These are phyloP conservation scores for Litoditis marina DNA, from an alignment of 2,888 invertebrate genomes.

Conservation along the genomic window DNA sequence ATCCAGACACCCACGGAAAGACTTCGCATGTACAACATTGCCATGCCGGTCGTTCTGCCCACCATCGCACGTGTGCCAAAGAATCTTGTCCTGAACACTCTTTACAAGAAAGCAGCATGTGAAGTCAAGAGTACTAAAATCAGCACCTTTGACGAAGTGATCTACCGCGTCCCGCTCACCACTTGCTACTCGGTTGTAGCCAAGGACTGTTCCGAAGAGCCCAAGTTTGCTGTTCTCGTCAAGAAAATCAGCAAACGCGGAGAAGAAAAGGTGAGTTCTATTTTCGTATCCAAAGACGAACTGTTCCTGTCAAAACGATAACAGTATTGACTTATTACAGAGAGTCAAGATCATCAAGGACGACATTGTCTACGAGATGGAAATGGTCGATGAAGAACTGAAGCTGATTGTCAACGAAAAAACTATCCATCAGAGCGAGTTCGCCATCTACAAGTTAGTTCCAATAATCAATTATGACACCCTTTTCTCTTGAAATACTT, in stretches of 20 bases:
- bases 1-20: slow-evolving; percentile 42
- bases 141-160: slow-evolving; percentile 58
- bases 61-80: slow-evolving; percentile 13
- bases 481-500: neutral
- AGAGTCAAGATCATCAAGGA: slow-evolving; percentile 18
- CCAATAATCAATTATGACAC: neutral
- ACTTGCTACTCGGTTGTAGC: slow-evolving; percentile 63
- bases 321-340: too few relatives aligned
- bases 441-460: too few relatives aligned
- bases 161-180: slow-evolving; percentile 51
- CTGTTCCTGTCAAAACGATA: too few relatives aligned
- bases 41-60: slow-evolving; percentile 23
- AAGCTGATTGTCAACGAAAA: slow-evolving; percentile 7
- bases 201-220: slow-evolving; percentile 63
- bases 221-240: slow-evolving; percentile 62
- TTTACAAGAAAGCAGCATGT: slow-evolving; percentile 25
- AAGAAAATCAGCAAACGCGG: slow-evolving; percentile 49
- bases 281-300: too few relatives aligned
- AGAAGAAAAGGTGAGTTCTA: slow-evolving; percentile 47
- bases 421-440: slow-evolving; percentile 2
- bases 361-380: slow-evolving; percentile 20
- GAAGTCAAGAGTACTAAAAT: slow-evolving; percentile 36
- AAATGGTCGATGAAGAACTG: slow-evolving; percentile 8
- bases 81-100: slow-evolving; percentile 14
- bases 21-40: slow-evolving; percentile 18